These are phyloP conservation scores for Ceramica pisi DNA, from an alignment of 2,888 invertebrate species.

Conservation along the genomic window DNA sequence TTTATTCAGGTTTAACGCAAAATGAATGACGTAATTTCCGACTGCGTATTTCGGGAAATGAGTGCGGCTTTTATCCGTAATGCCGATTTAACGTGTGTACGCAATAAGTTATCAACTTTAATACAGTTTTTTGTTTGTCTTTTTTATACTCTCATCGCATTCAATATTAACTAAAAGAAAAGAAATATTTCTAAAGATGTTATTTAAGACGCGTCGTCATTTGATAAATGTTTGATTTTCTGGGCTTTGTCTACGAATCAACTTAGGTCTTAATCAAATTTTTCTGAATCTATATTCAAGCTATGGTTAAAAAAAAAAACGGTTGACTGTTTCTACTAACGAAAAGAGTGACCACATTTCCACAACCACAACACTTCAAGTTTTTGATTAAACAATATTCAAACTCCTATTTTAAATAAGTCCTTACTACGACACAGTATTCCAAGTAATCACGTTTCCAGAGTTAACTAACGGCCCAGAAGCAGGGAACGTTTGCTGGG, in stretches of 20 bases:
- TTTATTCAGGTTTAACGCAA: constrained; percentile 23
- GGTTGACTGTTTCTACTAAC: too few species aligned
- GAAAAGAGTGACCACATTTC: background rate
- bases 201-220: background rate
- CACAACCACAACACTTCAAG: background rate
- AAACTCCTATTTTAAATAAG: background rate
- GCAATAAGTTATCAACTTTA: background rate
- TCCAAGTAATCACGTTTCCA: constrained; percentile 12
- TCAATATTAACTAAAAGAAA: background rate
- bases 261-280: too few species aligned
- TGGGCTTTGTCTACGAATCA: too few species aligned
- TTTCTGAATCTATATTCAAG: too few species aligned
- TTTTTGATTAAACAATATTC: background rate
- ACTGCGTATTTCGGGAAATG: constrained; percentile 23
- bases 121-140: background rate
- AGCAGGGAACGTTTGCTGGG: background rate
- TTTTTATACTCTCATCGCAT: background rate
- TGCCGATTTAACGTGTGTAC: background rate
- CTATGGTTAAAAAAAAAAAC: too few species aligned
- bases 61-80: constrained; percentile 17
- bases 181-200: background rate
- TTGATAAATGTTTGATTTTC: background rate
- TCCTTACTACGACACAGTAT: constrained; percentile 8
- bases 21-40: constrained; percentile 29
- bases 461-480: background rate